Base-by-base conservation (phyloP, 2,888 invertebrate species). In the Axea sp. region DNA sequence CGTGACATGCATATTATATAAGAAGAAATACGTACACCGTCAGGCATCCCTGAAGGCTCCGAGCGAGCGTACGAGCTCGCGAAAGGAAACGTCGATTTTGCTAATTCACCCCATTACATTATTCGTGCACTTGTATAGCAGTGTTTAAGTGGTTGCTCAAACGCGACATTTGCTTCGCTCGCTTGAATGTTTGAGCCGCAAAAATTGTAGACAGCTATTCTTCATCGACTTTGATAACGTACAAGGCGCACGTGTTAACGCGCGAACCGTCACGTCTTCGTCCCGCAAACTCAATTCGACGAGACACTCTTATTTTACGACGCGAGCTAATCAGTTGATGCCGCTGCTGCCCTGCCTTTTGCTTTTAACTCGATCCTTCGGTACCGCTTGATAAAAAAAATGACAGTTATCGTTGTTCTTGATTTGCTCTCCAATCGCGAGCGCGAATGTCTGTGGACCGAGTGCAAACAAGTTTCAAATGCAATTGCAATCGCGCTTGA, bases 1-100 rank as follows among this genome's bases (percentile, higher is more conserved):
- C 73, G 73, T 73, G 73, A 73, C 67, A 49, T 60, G 73, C 73
- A 73, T 73, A 73, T 73, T 73, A 62, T 67, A 73, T 73, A 45
- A 17, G 53, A 67, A 73, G 60, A 67, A 60, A 73, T 67, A 62
- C 47, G 55, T 43, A 62, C 26, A 37, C 41, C 51, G 12, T 19
- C 19, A 15, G 59, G 35, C 30, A 26, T 51, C 57, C 53, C 65
- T 53, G 22, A 47, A 31, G 65, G 19, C 31, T 49, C 31, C 35
- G 15, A 26, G 5, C 31, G 33, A 22, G 24, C 22, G 31, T 39
- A 47, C 47, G 57, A 55, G 15, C 39, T 57, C 37, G 30, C 57
- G 35, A 47, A 49, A 28, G 28, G 47, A 57, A 57, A 67, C 45
- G 67, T 39, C 67, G 57, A 67, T 65, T 55, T 65, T 45, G 45